phyloP scores from a whole-genome alignment of 2,797 vertebrate species.

The Pangasius krempfi region DNA sequence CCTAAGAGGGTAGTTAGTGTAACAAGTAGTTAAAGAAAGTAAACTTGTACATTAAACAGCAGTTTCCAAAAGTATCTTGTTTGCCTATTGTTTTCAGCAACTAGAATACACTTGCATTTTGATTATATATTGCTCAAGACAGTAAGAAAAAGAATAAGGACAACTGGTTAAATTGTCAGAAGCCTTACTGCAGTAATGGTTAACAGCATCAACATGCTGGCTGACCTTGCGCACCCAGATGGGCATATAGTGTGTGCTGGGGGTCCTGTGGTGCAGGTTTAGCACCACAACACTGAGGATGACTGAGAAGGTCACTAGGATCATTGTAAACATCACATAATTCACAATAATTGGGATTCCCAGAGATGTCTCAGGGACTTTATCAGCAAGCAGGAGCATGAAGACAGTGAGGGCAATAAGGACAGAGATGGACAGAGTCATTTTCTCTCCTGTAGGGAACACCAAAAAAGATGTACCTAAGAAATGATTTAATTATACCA shows the following conservation, averaged over 20 bases:
- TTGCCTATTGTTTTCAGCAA: not conserved
- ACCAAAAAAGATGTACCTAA: not conserved
- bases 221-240: constrained; percentile 78
- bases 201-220: constrained; percentile 27
- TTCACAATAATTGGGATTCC: constrained; percentile 82
- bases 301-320: constrained; percentile 81
- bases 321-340: constrained; percentile 82
- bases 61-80: not conserved
- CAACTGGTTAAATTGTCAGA: not conserved
- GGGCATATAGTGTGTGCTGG: constrained; percentile 79
- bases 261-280: constrained; percentile 80
- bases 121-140: not conserved
- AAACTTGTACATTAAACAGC: not conserved
- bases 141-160: not conserved
- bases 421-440: constrained; percentile 82
- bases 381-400: constrained; percentile 80
- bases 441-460: constrained; percentile 77
- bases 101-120: not conserved
- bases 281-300: constrained; percentile 82
- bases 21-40: not conserved
- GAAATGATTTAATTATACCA: not conserved
- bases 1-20: not conserved
- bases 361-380: constrained; percentile 81
- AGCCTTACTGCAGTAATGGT: not conserved
- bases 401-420: constrained; percentile 83